Evolutionary conservation across 1,140 invertebrate species (phyloP).

Genomic region (Drosophila asahinai): DNA sequence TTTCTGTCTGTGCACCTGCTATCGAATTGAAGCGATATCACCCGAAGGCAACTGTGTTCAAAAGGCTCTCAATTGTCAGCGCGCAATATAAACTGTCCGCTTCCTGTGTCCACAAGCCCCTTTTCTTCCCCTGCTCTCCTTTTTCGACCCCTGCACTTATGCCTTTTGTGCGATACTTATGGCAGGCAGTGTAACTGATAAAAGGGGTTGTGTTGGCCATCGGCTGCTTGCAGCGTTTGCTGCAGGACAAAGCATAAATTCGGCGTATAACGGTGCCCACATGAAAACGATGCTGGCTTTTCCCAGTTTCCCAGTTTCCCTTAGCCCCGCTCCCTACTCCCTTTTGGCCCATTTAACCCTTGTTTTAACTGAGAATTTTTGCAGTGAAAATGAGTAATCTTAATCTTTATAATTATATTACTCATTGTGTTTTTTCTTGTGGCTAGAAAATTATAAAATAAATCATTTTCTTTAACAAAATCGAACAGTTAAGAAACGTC

Average conservation of each 20-base stretch:
- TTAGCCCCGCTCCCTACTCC: background rate
- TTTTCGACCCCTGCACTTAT: constrained; percentile 18
- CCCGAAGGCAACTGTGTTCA: constrained; percentile 10
- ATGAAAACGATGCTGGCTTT: constrained; percentile 28
- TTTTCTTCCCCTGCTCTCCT: background rate
- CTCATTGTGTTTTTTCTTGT: too few relatives aligned
- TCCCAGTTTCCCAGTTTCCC: constrained; percentile 10
- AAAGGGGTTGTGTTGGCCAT: constrained; percentile 15
- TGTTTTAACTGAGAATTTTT: background rate
- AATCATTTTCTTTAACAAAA: too few relatives aligned
- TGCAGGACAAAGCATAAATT: constrained; percentile 59
- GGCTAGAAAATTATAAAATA: too few relatives aligned
- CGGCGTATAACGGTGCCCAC: constrained; percentile 40
- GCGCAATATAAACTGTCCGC: constrained; percentile 56
- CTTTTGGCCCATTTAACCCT: background rate
- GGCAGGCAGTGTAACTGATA: constrained; percentile 47
- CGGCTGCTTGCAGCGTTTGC: constrained; percentile 11
- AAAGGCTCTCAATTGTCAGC: constrained; percentile 50
- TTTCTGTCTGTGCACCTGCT: constrained; percentile 15
- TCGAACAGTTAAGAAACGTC: too few relatives aligned
- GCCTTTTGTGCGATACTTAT: constrained; percentile 71
- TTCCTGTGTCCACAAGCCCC: constrained; percentile 15
- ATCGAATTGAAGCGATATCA: background rate
- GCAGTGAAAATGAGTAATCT: too few relatives aligned
- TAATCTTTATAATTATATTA: too few relatives aligned